Evolutionary conservation across 2,797 vertebrate genomes (phyloP).

Genomic region (Coracias cyanogaster): DNA sequence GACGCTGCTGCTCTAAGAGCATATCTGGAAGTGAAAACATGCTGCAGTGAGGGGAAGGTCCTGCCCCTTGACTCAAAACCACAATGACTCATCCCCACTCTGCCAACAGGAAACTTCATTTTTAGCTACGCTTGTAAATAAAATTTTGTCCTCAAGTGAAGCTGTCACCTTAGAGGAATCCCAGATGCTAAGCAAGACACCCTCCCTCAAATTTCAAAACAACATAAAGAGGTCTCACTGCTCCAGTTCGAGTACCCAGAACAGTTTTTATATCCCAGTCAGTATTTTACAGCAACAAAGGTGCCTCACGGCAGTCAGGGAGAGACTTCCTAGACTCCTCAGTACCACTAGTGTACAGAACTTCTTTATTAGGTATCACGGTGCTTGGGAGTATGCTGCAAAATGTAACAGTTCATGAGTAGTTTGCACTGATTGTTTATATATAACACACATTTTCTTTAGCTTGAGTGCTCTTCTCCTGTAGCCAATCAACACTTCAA

Average conservation of each 20-base stretch:
- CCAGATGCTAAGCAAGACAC: not conserved
- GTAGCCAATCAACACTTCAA: not conserved
- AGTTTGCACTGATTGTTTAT: not conserved
- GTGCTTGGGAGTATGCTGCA: not conserved
- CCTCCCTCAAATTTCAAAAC: not conserved
- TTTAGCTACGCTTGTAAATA: conserved; percentile 12
- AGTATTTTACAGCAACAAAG: not conserved
- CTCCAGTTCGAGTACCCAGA: not conserved
- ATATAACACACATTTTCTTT: not conserved
- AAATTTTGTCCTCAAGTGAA: not conserved
- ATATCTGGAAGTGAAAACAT: not conserved
- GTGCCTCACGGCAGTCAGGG: accelerated
- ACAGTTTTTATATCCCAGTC: no score
- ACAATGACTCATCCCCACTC: conserved; percentile 53
- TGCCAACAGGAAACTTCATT: conserved; percentile 47
- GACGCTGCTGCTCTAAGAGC: not conserved
- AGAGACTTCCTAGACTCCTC: not conserved
- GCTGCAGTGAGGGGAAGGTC: not conserved
- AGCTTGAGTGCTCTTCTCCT: not conserved
- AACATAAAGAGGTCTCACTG: not conserved
- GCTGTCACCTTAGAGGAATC: conserved; percentile 35
- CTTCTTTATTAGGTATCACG: no score
- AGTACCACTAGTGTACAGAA: accelerated
- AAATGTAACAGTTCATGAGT: not conserved
- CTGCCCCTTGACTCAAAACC: conserved; percentile 37